Evolutionary conservation across 2,113 vertebrate species (phyloP), one percentile per base, ranked within the genome.

Genomic region (Grammomys dolichurus): DNA sequence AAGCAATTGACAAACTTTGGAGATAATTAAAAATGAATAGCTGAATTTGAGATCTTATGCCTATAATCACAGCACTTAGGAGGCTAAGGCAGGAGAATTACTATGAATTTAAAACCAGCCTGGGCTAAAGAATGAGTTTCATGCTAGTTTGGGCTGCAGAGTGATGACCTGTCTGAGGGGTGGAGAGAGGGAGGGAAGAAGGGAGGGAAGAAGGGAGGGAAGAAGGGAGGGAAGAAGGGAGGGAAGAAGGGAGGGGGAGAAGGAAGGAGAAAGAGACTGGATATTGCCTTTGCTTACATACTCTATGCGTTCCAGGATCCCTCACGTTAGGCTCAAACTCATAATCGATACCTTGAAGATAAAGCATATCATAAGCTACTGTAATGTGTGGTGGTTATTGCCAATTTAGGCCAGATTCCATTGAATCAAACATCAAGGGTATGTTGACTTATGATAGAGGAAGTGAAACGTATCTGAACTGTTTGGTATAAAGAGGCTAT

Each of bases 131-230:
- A n/a, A 33, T 48, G 31, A 67, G 84, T 67, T 86, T 10, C 43
- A 48, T 26, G 63, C 31, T 48, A 67, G 63, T 9, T 48, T 31
- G 16, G 17, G 16, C 84, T 48, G 6, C 5, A 12, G 43, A 48
- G 60, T 46, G 60, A 86, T 46, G 60, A 46, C 24, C 2, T 85
- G 60, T 26, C 7, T 84, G 26, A 46, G 24, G 13, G 40, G 2
- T 40, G 40, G 6, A 31, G 28, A 8, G 14, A 5, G 17, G 0
- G 8, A 36, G 48, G 1, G 13, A 10, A 6, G 24, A 17, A 17
- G 20, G 20, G 7, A 1, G 4, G 72, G n/a, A 5, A 2, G 24
- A 17, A 17, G 20, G 20, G 7, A 1, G 4, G 72, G n/a, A 5
- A 2, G 4, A 40, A 40, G 17, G 80, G n/a, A 2, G 3, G 31